These are phyloP conservation scores for Lucilia cuprina DNA, from an alignment of 1,140 invertebrate species.

Conservation along the genomic window DNA sequence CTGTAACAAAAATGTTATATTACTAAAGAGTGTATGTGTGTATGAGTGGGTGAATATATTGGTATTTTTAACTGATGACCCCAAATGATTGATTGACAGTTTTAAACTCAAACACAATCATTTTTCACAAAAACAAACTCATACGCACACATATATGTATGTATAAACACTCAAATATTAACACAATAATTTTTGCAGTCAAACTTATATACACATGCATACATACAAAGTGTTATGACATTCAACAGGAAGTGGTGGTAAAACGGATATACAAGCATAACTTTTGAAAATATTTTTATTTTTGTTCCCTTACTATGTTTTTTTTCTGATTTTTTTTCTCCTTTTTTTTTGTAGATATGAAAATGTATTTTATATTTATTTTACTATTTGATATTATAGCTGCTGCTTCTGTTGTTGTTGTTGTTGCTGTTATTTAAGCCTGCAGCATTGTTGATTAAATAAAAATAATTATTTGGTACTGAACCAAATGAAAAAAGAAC, in stretches of 20 bases:
- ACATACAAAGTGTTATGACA: background rate
- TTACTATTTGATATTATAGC: background rate
- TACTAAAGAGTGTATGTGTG: background rate
- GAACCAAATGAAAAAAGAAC: too few relatives aligned
- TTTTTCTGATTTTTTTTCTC: too few relatives aligned
- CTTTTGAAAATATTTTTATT: background rate
- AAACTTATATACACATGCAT: background rate
- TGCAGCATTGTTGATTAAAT: constrained; percentile 27
- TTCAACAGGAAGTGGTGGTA: constrained; percentile 1
- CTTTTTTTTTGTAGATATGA: background rate
- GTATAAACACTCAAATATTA: background rate
- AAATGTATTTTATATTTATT: background rate
- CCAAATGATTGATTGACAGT: constrained; percentile 30
- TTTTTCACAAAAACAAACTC: background rate
- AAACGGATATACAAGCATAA: constrained; percentile 2
- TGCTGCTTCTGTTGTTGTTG: background rate
- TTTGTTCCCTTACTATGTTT: background rate
- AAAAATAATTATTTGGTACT: constrained; percentile 31
- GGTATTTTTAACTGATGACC: constrained; percentile 16
- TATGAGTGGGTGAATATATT: background rate
- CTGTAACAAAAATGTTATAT: background rate
- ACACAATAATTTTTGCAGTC: too few relatives aligned
- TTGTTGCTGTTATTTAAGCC: constrained; percentile 2
- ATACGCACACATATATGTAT: background rate
- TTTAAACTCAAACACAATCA: constrained; percentile 26